Conservation (phyloP, 1,140 invertebrate species). For the Magallana ariakensis region DNA sequence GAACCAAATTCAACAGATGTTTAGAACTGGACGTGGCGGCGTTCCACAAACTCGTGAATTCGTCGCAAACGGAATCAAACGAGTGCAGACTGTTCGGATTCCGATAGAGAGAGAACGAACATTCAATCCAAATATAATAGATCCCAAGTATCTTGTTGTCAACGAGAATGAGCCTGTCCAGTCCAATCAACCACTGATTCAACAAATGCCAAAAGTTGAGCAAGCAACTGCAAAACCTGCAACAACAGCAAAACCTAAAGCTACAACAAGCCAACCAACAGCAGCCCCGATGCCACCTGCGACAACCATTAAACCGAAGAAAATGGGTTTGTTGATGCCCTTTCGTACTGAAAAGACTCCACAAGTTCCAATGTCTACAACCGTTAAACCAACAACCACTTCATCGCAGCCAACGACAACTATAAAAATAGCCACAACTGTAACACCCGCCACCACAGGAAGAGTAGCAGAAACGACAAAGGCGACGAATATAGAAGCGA, state of each 20-base stretch:
- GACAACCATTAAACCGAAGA: not conserved
- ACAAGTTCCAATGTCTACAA: not conserved
- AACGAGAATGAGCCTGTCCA: not conserved
- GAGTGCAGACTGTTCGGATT: constrained; percentile 10
- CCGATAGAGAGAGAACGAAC: not conserved
- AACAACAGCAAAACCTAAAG: not conserved
- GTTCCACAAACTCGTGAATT: not conserved
- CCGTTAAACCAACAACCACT: not conserved
- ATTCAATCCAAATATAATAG: constrained; percentile 17
- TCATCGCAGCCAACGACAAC: not conserved
- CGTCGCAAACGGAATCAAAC: not conserved
- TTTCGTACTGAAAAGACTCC: not conserved
- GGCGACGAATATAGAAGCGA: not conserved
- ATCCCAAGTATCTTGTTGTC: not conserved
- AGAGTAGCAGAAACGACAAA: not conserved
- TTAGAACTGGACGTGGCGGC: not conserved
- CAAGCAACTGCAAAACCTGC: not conserved
- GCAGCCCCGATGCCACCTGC: not conserved
- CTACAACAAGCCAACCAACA: not conserved
- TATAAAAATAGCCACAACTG: not conserved
- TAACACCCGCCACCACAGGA: not conserved
- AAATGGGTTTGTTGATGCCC: not conserved
- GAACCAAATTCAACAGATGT: not conserved
- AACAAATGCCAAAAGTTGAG: not conserved
- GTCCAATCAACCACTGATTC: not conserved